Evolutionary conservation across 2,797 vertebrate genomes (phyloP), one percentile per base, ranked within the genome.

Genomic region (Sebastes taczanowskii): DNA sequence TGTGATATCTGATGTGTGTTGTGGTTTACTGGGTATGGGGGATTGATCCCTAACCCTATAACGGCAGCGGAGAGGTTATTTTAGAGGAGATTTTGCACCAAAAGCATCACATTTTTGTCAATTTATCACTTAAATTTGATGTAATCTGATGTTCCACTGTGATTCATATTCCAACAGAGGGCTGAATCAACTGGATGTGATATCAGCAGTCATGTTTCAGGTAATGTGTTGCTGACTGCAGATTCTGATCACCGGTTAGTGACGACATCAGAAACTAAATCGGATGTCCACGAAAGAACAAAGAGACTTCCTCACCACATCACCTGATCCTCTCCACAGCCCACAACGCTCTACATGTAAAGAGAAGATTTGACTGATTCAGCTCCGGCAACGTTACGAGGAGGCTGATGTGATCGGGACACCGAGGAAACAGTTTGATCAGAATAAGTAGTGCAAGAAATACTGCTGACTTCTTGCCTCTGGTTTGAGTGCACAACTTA

Each of bases 121-220:
- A 30, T 49, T 35, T 53, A 23, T 60, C 29, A 30, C 64, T 78
- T 53, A 5, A 75, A 2, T 18, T 23, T 29, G 60, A 1, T n/a
- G 23, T 52, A n/a, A 49, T 52, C 5, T 18, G 22, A 42, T 14
- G 5, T 69, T 67, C 23, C 27, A 16, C 9, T 55, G 8, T 78
- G 64, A 83, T 62, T 63, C 61, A n/a, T 63, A 60, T 72, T 72
- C 35, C 65, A 80, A 30, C 42, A 66, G 62, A 6, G n/a, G 58
- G 52, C 27, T 74, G 70, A 79, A 58, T 64, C 35, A 53, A 59
- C 71, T 74, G 55, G 35, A 76, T 77, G 14, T 77, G 56, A 73
- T 73, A 83, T 83, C 53, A 63, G 38, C 60, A 77, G 63, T 77
- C 35, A 84, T 49, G 58, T 83, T 88, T 84, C 80, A 84, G 22